phyloP scores from a whole-genome alignment of 2,888 invertebrate species.

The Aphidius colemani region DNA sequence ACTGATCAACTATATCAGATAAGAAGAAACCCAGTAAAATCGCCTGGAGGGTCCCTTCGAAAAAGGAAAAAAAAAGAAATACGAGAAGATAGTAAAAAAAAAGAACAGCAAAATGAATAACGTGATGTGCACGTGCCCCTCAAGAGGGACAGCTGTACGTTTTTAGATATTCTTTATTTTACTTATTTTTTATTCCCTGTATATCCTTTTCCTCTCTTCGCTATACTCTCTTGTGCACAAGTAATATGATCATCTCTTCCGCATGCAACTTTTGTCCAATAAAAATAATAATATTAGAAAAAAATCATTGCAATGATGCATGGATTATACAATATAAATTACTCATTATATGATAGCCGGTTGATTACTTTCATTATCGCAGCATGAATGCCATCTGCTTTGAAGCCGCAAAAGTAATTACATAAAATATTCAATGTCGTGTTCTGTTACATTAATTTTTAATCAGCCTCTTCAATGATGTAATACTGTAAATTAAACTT shows the following conservation, averaged over 20 bases:
- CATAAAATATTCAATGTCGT: too few species aligned
- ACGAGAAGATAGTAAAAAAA: neutral
- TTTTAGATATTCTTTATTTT: constrained; percentile 30
- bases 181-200: constrained; percentile 21
- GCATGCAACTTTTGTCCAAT: constrained; percentile 27
- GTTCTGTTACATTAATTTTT: neutral
- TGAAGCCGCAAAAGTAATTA: neutral
- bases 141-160: constrained; percentile 46
- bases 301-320: neutral
- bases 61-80: constrained; percentile 16
- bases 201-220: constrained; percentile 5
- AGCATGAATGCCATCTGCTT: neutral
- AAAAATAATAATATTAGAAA: constrained; percentile 1
- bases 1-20: constrained; percentile 35
- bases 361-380: neutral
- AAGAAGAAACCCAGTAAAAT: constrained; percentile 29
- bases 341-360: neutral
- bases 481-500: neutral
- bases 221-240: too few species aligned
- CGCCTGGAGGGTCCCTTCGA: constrained; percentile 9
- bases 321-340: neutral
- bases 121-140: constrained; percentile 46
- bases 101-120: neutral
- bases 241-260: constrained; percentile 47
- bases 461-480: neutral